phyloP scores from a whole-genome alignment of 2,113 vertebrate species.

The Macaca fascicularis region DNA sequence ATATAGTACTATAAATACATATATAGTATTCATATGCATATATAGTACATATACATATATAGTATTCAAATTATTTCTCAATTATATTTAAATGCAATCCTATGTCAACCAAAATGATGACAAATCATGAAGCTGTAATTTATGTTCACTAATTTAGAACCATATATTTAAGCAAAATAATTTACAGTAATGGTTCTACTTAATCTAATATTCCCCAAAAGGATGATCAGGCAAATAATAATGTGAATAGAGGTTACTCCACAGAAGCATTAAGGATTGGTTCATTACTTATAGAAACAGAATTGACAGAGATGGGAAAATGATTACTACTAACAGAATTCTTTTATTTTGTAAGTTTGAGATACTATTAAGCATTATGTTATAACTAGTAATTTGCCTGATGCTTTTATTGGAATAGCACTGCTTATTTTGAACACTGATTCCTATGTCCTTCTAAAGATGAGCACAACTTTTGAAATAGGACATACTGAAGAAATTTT shows the following conservation, averaged over 20 bases:
- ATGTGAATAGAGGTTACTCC: conserved; percentile 23
- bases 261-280: neutral
- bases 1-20: too few species aligned
- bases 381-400: conserved; percentile 43
- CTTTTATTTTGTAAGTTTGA: conserved; percentile 70
- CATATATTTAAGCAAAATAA: conserved; percentile 70
- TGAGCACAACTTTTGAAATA: conserved; percentile 42
- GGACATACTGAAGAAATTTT: conserved; percentile 32
- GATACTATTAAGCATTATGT: conserved; percentile 55
- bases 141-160: conserved; percentile 71
- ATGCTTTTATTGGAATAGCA: conserved; percentile 51
- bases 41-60: neutral
- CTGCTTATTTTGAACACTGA: conserved; percentile 43
- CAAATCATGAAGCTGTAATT: conserved; percentile 69
- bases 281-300: conserved; percentile 63
- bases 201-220: conserved; percentile 65
- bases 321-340: conserved; percentile 49
- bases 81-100: conserved; percentile 73
- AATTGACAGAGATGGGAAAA: conserved; percentile 59
- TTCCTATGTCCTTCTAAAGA: conserved; percentile 55
- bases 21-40: too few species aligned
- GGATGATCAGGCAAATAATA: conserved; percentile 56
- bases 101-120: conserved; percentile 67
- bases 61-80: conserved; percentile 69
- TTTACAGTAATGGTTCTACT: conserved; percentile 64